Evolutionary conservation across 2,113 vertebrate genomes (phyloP).

Genomic region (Melozone crissalis): DNA sequence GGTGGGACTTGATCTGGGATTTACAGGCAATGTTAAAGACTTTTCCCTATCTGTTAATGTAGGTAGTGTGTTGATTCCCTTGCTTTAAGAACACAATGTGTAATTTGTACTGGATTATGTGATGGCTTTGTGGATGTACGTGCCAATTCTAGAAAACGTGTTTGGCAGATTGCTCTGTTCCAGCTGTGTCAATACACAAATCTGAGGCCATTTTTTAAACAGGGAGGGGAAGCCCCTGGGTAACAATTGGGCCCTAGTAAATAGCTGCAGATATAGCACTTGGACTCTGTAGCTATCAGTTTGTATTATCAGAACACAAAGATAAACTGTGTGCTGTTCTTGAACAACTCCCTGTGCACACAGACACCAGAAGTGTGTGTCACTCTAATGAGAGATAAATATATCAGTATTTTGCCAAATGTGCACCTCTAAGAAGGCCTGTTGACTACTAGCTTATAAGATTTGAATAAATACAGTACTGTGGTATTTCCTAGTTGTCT

Average conservation of each 20-base stretch:
- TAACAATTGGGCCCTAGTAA: constrained; percentile 5
- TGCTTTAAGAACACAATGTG: background rate
- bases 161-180: constrained; percentile 38
- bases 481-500: constrained; percentile 39
- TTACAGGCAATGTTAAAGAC: background rate
- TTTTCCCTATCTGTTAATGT: background rate
- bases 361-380: background rate
- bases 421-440: background rate
- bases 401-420: background rate
- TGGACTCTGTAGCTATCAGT: background rate
- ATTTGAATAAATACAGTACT: background rate
- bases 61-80: background rate
- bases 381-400: background rate
- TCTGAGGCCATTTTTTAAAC: background rate
- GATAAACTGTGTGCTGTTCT: background rate
- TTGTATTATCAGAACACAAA: background rate
- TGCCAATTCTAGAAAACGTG: constrained; percentile 40
- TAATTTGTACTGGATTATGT: constrained; percentile 6
- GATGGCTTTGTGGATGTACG: background rate
- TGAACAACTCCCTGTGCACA: background rate
- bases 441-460: background rate
- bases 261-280: constrained; percentile 30
- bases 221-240: constrained; percentile 30
- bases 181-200: constrained; percentile 62
- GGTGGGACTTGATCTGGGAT: background rate